Percentiles rank a stretch among this genome's conserved stretches.
phyloP scores from a whole-genome alignment of 2,888 invertebrate species.

The Willowsia nigromaculata region DNA sequence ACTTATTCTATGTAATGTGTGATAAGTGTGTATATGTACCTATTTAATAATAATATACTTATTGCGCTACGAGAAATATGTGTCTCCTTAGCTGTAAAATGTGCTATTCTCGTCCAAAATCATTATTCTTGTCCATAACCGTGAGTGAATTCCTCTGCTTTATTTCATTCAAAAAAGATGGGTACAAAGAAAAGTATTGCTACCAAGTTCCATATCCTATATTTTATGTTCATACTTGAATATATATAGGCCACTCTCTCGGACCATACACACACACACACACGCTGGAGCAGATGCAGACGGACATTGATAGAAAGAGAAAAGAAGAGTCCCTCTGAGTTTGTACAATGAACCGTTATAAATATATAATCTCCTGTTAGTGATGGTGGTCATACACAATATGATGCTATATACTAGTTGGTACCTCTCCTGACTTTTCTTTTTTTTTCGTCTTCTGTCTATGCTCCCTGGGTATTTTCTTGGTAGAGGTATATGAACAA shows the following conservation, averaged over 20 bases:
- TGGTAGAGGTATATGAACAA: neutral
- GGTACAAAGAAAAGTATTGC: neutral
- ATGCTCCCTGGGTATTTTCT: constrained; percentile 17
- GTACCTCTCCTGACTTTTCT: neutral
- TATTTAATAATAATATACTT: constrained; percentile 50
- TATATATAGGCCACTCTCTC: constrained; percentile 27
- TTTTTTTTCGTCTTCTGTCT: neutral
- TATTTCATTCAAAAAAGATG: constrained; percentile 56
- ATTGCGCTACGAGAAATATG: constrained; percentile 50
- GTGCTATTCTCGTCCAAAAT: constrained; percentile 63
- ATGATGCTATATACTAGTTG: neutral
- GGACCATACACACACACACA: neutral
- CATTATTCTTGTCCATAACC: constrained; percentile 68
- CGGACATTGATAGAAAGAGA: constrained; percentile 44
- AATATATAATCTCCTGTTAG: constrained; percentile 64
- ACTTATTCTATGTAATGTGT: neutral
- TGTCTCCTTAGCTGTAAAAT: constrained; percentile 57
- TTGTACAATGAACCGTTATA: constrained; percentile 66
- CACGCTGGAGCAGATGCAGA: constrained; percentile 12
- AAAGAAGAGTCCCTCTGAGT: constrained; percentile 49
- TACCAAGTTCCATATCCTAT: neutral
- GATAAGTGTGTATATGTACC: constrained; percentile 8
- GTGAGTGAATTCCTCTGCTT: constrained; percentile 61
- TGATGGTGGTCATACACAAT: constrained; percentile 14
- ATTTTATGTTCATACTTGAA: too few species aligned